Evolutionary conservation across 2,113 vertebrate genomes (phyloP), one percentile per base, ranked within the genome.

Genomic region (Microtus pennsylvanicus): DNA sequence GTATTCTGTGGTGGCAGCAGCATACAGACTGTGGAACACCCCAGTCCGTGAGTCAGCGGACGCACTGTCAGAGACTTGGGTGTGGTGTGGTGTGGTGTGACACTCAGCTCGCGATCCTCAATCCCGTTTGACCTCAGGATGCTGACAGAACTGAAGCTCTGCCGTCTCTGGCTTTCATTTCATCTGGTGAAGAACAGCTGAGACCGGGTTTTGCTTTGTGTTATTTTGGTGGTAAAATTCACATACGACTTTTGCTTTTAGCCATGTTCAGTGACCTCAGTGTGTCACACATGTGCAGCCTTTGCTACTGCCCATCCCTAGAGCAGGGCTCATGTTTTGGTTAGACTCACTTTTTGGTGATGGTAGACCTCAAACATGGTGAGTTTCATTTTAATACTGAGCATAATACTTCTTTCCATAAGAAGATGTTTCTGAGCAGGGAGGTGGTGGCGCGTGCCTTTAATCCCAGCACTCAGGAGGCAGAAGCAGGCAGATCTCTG

Each of bases 31-130:
- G 12, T 10, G 76, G 14, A 24, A 42, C 45, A 47, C 0, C 45
- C 24, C 3, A 5, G 9, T 70, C 0, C 35, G 5, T 55, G 10
- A 28, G 35, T 35, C 7, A 77, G 7, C 30, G 9, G 52, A 10
- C 17, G 1, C 0, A 12, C 55, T 30, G 0, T n/a, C 50, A 75
- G 81, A 65, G 42, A 76, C 28, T 6, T 50, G 55, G 24, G 17
- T 50, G 50, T 50, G 50, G 11, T 50, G 50, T 50, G 50, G 50
- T 6, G 26, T 67, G 76, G 1, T 6, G 26, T 67, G 76, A 65
- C 47, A 4, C 19, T 76, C 28, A 16, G n/a, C 3, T 42, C 5
- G 0, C 28, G 19, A 28, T 63, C 63, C 83, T 70, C 38, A 24
- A 28, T 93, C 58, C 42, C 78, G 7, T 88, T 55, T 69, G 55